These are phyloP conservation scores for Prorops nasuta DNA, from an alignment of 1,140 invertebrate species.

Conservation along the genomic window DNA sequence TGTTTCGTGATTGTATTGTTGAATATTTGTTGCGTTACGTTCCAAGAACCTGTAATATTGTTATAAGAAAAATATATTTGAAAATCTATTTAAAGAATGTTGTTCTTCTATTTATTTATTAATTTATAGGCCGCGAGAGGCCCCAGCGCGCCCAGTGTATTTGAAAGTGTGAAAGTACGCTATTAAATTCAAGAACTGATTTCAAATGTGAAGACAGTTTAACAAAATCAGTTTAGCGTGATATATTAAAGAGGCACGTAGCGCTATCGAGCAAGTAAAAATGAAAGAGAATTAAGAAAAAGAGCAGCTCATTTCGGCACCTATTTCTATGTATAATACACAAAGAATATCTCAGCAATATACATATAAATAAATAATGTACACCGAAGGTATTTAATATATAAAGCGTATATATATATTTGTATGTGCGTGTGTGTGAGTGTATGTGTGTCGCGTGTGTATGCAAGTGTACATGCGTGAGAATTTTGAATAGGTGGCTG, in stretches of 20 bases:
- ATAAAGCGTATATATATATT: constrained; percentile 18
- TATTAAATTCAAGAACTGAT: constrained; percentile 23
- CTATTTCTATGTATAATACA: constrained; percentile 49
- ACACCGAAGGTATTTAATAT: constrained; percentile 28
- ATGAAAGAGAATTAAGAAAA: constrained; percentile 7
- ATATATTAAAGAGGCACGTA: too few relatives aligned
- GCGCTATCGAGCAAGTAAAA: background rate
- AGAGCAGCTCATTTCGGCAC: constrained; percentile 49
- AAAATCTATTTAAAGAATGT: constrained; percentile 46
- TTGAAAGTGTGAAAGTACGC: constrained; percentile 35
- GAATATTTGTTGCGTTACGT: constrained; percentile 53
- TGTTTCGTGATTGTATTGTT: constrained; percentile 54
- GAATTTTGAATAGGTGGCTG: constrained; percentile 45
- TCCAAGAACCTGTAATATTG: constrained; percentile 55
- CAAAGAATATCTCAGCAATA: constrained; percentile 40
- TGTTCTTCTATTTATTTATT: constrained; percentile 54
- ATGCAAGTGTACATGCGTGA: constrained; percentile 33
- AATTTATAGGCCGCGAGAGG: constrained; percentile 32
- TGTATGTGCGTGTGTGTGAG: constrained; percentile 40
- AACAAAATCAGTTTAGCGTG: background rate
- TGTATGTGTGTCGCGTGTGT: constrained; percentile 17
- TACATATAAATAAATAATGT: constrained; percentile 27
- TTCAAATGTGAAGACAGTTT: background rate
- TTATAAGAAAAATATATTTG: constrained; percentile 42
- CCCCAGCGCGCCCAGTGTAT: constrained; percentile 35